A percentile compares a stretch with the other conserved stretches of the same genome.
These are phyloP conservation scores for Ommatoiulus sabulosus DNA, from an alignment of 2,888 invertebrate genomes.

Conservation along the genomic window DNA sequence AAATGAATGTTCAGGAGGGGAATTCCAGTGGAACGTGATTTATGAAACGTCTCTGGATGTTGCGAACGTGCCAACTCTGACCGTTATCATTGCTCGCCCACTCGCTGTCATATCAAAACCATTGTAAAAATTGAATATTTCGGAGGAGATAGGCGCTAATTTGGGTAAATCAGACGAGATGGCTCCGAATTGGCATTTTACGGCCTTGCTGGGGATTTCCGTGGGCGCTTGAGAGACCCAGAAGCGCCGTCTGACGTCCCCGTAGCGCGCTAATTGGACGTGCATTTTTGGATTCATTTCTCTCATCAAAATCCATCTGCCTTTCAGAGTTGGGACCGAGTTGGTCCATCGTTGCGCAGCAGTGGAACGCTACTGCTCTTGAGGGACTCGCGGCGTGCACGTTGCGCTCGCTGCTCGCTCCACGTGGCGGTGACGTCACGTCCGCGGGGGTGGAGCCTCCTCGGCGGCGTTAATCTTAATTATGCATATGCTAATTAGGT, in stretches of 20 bases:
- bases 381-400: neutral
- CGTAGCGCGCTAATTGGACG: slow-evolving; percentile 12
- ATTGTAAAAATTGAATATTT: neutral
- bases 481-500: slow-evolving; percentile 48
- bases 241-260: slow-evolving; percentile 3
- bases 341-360: neutral
- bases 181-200: slow-evolving; percentile 5
- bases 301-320: neutral
- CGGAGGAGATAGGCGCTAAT: neutral
- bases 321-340: neutral
- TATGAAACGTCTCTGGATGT: neutral
- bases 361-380: neutral
- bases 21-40: neutral
- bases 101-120: neutral
- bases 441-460: neutral
- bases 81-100: neutral
- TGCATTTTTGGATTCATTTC: slow-evolving; percentile 23
- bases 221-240: neutral
- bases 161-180: slow-evolving; percentile 2
- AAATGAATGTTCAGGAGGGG: neutral
- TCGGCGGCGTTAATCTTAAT: slow-evolving; percentile 30
- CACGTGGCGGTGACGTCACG: slow-evolving; percentile 41
- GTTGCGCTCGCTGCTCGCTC: neutral
- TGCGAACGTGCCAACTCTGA: neutral
- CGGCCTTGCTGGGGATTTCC: slow-evolving; percentile 16